Percentiles rank a stretch among this genome's conserved stretches.
Conservation (phyloP, 2,113 vertebrate species). For the Rhipidura dahli region DNA sequence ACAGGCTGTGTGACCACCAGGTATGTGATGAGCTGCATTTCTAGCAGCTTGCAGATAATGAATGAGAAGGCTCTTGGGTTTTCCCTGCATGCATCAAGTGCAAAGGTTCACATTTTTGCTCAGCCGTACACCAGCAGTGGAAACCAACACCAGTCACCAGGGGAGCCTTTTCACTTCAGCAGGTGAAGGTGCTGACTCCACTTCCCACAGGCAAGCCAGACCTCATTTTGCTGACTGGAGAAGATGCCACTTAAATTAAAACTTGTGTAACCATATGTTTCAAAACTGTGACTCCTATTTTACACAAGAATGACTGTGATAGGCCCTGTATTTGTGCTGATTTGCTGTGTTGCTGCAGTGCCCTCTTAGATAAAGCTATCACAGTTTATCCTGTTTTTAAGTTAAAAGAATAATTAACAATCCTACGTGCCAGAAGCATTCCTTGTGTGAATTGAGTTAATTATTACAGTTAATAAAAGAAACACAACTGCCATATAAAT, state of each 20-base stretch:
- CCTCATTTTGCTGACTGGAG: constrained; percentile 73
- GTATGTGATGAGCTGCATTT: not conserved
- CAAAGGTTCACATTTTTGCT: not conserved
- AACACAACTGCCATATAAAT: not conserved
- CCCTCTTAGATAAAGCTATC: constrained; percentile 26
- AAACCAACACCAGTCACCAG: not conserved
- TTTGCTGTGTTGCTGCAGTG: constrained; percentile 60
- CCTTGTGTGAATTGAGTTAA: not conserved
- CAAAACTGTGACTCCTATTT: constrained; percentile 74
- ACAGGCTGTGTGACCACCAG: not conserved
- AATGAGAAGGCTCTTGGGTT: not conserved
- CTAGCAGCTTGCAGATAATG: not conserved
- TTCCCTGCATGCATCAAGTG: not conserved
- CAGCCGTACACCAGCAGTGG: not conserved
- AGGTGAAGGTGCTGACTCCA: constrained; percentile 68
- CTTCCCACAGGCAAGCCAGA: constrained; percentile 54
- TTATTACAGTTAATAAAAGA: not conserved
- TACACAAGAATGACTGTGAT: constrained; percentile 70
- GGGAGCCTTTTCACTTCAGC: constrained; percentile 49
- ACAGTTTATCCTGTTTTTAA: constrained; percentile 29
- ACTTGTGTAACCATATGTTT: constrained; percentile 73
- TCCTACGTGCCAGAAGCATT: not conserved
- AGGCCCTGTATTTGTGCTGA: constrained; percentile 71
- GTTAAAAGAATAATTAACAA: not conserved
- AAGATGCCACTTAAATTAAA: constrained; percentile 75